Evolutionary conservation across 2,797 vertebrate species (phyloP).

Genomic region (Pogonophryne albipinna): DNA sequence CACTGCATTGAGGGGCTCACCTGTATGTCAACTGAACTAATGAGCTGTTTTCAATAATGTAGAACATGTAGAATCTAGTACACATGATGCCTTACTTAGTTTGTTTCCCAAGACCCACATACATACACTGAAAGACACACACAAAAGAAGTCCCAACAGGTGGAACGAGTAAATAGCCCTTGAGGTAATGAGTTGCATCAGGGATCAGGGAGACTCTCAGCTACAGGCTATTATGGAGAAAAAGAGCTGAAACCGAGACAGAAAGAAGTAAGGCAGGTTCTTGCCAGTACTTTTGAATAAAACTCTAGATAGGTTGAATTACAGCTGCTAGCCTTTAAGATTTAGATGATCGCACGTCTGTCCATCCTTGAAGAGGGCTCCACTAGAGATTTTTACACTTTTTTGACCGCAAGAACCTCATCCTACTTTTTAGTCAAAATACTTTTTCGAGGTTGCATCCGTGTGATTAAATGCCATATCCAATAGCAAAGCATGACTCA

Average conservation of each 20-base stretch:
- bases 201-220: conserved; percentile 20
- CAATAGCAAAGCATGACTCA: too few species aligned
- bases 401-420: too few species aligned
- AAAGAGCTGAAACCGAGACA: conserved; percentile 62
- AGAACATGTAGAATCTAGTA: background rate
- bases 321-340: conserved; percentile 17
- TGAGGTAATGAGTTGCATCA: conserved; percentile 21
- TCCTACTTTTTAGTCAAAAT: too few species aligned
- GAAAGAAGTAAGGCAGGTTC: conserved; percentile 65
- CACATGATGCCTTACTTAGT: background rate
- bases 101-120: background rate
- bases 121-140: conserved; percentile 17
- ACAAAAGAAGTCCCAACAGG: conserved; percentile 53
- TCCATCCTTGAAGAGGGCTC: too few species aligned
- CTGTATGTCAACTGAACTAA: background rate
- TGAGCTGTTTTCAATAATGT: background rate
- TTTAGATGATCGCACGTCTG: background rate
- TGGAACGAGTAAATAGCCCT: conserved; percentile 52
- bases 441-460: background rate
- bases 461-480: background rate
- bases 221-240: conserved; percentile 25
- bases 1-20: background rate
- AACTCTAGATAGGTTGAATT: conserved; percentile 27
- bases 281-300: conserved; percentile 27
- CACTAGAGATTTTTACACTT: background rate